Conservation (phyloP, 2,888 invertebrate species). For the Eledona agricola region DNA sequence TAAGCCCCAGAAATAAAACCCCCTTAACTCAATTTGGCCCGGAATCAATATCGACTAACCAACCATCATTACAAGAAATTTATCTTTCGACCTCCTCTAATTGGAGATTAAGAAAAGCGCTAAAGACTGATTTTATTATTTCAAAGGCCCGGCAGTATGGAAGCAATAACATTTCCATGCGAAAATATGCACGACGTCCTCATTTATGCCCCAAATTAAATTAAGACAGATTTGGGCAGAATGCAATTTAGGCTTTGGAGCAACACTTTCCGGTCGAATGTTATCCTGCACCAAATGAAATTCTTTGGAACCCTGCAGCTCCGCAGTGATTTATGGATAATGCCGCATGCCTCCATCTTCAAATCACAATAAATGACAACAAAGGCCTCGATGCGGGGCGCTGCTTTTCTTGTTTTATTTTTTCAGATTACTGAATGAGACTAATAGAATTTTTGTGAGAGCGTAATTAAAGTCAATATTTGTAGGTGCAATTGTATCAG, state of each 20-base stretch:
- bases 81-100: constrained; percentile 23
- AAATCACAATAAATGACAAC: constrained; percentile 10
- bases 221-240: too few species aligned
- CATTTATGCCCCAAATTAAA: too few species aligned
- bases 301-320: constrained; percentile 1
- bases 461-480: constrained; percentile 56
- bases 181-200: too few species aligned
- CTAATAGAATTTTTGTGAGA: constrained; percentile 47
- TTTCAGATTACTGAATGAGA: constrained; percentile 43
- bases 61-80: constrained; percentile 39
- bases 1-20: constrained; percentile 30
- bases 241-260: too few species aligned
- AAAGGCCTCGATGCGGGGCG: background rate
- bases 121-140: too few species aligned
- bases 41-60: constrained; percentile 38
- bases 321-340: constrained; percentile 2
- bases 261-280: background rate
- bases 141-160: too few species aligned
- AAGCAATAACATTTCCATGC: too few species aligned
- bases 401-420: constrained; percentile 13
- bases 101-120: constrained; percentile 24
- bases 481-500: constrained; percentile 48
- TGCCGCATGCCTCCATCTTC: constrained; percentile 1
- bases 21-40: constrained; percentile 23
- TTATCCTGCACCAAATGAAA: constrained; percentile 8